Evolutionary conservation across 2,113 vertebrate species (phyloP).

Genomic region (Laticauda laticaudata): DNA sequence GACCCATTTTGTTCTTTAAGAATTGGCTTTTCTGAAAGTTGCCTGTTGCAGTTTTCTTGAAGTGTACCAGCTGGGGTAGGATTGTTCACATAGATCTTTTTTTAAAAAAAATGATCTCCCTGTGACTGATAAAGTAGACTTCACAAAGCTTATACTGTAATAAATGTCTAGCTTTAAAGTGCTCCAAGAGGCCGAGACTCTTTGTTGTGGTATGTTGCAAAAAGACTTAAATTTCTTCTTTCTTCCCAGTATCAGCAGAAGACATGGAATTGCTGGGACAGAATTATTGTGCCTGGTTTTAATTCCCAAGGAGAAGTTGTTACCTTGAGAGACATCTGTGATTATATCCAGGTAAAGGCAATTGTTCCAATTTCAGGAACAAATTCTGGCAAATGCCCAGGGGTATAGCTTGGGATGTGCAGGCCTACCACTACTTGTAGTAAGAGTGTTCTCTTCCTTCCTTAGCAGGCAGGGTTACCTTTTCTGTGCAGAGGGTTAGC

Average conservation of each 20-base stretch:
- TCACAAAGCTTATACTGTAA: not conserved
- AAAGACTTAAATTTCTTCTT: constrained; percentile 7
- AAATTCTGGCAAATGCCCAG: too few relatives aligned
- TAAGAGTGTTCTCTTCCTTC: not conserved
- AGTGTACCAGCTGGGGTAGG: not conserved
- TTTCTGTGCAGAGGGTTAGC: not conserved
- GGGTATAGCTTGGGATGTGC: not conserved
- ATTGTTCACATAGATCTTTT: not conserved
- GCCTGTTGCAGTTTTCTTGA: not conserved
- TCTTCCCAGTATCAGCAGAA: constrained; percentile 72
- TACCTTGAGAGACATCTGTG: constrained; percentile 79
- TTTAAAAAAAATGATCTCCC: constrained; percentile 19
- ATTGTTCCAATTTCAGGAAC: not conserved
- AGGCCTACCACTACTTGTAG: not conserved
- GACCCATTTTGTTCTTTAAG: not conserved
- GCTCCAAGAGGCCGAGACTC: not conserved
- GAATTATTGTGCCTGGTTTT: constrained; percentile 72
- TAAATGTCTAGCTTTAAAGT: not conserved
- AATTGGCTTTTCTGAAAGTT: not conserved
- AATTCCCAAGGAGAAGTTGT: constrained; percentile 68
- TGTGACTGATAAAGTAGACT: not conserved
- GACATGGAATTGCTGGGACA: constrained; percentile 80
- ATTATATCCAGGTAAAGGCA: constrained; percentile 76
- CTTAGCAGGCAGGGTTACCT: not conserved
- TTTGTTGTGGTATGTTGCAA: not conserved